Base-by-base conservation (phyloP, 2,113 vertebrate genomes). In the Chaetops frenatus region DNA sequence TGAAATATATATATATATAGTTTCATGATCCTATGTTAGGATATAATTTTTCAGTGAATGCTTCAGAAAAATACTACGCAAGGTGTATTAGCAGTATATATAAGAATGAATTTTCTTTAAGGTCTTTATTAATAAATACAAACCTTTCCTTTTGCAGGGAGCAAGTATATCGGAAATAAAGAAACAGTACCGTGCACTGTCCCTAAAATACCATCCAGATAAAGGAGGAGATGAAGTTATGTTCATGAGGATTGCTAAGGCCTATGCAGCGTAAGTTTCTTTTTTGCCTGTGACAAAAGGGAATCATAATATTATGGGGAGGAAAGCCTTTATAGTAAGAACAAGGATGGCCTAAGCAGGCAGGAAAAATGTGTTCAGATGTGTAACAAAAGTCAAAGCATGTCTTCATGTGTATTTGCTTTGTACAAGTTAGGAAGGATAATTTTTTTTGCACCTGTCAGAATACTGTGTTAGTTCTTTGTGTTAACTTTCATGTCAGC, bases 221-320 rank as follows among this genome's bases (percentile, higher is more conserved):
- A 99, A 99, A 99, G 98, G 99, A 93, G 99, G 99, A 31, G 99
- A 99, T 97, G 99, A 99, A 97, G 98, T 98, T 82, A 98, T 98
- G 94, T 99, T 99, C 97, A 99, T 99, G 99, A 99, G 98, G 94
- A 99, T 99, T 94, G 98, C 98, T 81, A 99, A 99, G 97, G 99
- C 99, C 70, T 99, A 99, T 86, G 98, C 98, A 91, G 99, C 99
- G 99, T 99, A 98, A 99, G 99, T 97, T 91, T 60, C 12, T n/a
- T 65, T 86, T 65, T 72, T 62, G 10, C 47, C 15, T 65, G 0
- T 25, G 10, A 66, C 23, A 11, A 64, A 66, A 14, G 6, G 27
- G 44, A 65, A 66, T 42, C 9, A 47, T 83, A 42, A 15, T 73
- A 9, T n/a, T 57, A 11, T 9, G 19, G 40, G 42, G 29, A 45